Evolutionary conservation across 2,888 invertebrate genomes (phyloP).

Genomic region (Hirtodrosophila cameraria): DNA sequence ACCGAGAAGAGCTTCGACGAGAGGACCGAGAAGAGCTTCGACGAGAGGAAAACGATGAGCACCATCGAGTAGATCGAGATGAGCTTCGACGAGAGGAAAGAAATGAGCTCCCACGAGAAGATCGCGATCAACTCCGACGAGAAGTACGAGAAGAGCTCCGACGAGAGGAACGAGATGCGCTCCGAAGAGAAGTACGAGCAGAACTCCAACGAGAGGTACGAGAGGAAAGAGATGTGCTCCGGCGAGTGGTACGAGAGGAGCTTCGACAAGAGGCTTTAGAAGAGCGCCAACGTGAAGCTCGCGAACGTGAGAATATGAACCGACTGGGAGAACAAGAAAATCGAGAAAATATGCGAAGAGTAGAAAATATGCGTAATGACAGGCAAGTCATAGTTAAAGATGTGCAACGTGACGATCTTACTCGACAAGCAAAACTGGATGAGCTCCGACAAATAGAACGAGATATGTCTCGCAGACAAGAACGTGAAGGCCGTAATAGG

Average conservation of each 20-base stretch:
- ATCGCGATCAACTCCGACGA: background rate
- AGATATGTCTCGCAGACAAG: background rate
- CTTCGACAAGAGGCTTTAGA: background rate
- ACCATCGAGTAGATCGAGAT: background rate
- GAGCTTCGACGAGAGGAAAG: background rate
- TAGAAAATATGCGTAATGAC: background rate
- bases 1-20: background rate
- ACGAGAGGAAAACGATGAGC: no score
- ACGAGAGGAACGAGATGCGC: background rate
- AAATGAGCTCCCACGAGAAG: background rate
- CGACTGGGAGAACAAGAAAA: no score
- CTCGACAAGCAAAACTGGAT: slow-evolving; percentile 8
- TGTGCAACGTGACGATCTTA: background rate
- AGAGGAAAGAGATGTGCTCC: background rate
- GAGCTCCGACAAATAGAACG: background rate
- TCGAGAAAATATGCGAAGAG: background rate
- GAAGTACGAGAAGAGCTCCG: background rate
- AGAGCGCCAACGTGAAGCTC: background rate
- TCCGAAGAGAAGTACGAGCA: background rate
- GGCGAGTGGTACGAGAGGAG: background rate
- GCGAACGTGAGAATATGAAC: no score
- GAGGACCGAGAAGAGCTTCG: background rate
- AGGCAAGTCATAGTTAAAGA: no score
- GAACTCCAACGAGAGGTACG: background rate
- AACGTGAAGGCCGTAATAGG: no score